Conservation (phyloP, 2,888 invertebrate species). For the Drosophila recens region DNA sequence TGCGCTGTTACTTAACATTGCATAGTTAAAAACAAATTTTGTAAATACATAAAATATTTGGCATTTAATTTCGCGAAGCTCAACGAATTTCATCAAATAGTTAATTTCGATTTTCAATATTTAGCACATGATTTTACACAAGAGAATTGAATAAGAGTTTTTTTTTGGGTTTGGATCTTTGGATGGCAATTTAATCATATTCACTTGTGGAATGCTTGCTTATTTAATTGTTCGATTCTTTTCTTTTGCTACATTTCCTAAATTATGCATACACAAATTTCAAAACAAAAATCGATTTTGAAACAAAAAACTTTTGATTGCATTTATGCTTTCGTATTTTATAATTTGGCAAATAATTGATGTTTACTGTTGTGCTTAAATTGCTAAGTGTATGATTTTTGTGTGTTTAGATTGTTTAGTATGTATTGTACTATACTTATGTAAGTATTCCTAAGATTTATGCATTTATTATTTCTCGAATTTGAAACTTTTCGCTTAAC, state of each 20-base stretch:
- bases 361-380: conserved; percentile 58
- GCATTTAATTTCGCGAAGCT: conserved; percentile 77
- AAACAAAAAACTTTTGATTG: conserved; percentile 48
- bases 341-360: conserved; percentile 59
- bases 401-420: conserved; percentile 28
- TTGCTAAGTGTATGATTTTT: conserved; percentile 45
- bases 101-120: conserved; percentile 21
- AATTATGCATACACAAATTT: conserved; percentile 24
- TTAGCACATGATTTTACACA: conserved; percentile 63
- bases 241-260: conserved; percentile 14
- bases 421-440: conserved; percentile 30
- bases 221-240: conserved; percentile 24
- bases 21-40: conserved; percentile 51
- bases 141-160: conserved; percentile 50
- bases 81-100: conserved; percentile 56
- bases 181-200: conserved; percentile 64
- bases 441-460: conserved; percentile 25
- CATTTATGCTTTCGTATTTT: conserved; percentile 27
- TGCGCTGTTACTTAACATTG: conserved; percentile 44
- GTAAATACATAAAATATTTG: conserved; percentile 76
- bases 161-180: conserved; percentile 70
- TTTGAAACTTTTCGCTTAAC: conserved; percentile 54
- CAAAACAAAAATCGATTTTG: conserved; percentile 26
- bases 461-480: conserved; percentile 34
- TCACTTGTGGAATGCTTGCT: conserved; percentile 67